Evolutionary conservation across 2,797 vertebrate species (phyloP), one percentile per base, ranked within the genome.

Genomic region (Pelobates cultripes): DNA sequence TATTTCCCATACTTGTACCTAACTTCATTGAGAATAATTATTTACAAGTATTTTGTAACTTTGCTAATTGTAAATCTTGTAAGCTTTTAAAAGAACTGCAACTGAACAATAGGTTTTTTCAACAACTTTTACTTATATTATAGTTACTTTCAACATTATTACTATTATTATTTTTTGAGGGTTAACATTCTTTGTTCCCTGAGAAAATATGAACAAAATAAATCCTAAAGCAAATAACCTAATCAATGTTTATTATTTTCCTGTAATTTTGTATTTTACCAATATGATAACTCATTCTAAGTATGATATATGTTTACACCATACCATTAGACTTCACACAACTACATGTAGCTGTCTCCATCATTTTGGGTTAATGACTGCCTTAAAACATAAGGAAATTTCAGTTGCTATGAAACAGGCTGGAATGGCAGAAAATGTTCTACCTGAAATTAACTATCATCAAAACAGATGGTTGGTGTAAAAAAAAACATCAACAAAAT

Each of bases 391-490:
- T 78, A 15, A 83, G 77, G 57, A 51, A 53, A 83, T 74, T 14
- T 83, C 17, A 60, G 81, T 83, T 78, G 81, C 76, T 83, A 83
- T 63, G 81, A 78, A 74, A 83, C 81, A 73, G 70, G 45, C 53
- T 63, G n/a, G 40, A 43, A 82, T 68, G 47, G 17, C 51, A 73
- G 42, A 60, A 53, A 55, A 45, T 68, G 42, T 68, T 73, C 41
- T 77, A 73, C 75, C 61, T 78, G 61, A 67, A 74, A 82, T 73
- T 69, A 82, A 47, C 75, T 73, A 73, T 82, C 47, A 73, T 77
- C 67, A 77, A 15, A 82, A 68, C 75, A 82, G 81, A 82, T 82
- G 81, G 81, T 63, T 73, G 63, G 63, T 78, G 70, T 78, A 61
- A 60, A 78, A 73, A n/a, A 72, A 51, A 77, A 14, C 66, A 68